Evolutionary conservation across 2,797 vertebrate species (phyloP), one percentile per base, ranked within the genome.

Genomic region (Siniperca obscura): DNA sequence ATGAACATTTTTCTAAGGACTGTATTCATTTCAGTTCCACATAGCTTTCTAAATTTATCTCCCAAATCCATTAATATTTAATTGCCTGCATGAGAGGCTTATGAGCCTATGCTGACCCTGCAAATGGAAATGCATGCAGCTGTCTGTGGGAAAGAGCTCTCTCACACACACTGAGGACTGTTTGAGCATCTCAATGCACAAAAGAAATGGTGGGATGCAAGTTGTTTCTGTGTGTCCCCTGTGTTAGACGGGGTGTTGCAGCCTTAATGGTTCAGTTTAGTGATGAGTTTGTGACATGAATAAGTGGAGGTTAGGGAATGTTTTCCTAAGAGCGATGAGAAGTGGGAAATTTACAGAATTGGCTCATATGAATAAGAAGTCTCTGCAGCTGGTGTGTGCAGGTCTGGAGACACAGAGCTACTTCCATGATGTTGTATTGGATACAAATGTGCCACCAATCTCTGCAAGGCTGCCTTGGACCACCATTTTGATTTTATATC

Each of bases 41-140:
- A 42, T 53, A 13, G 78, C 71, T 62, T 91, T 93, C 93, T 94
- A 94, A 90, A 93, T 93, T 87, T 93, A 92, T 88, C 91, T 86
- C 67, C 56, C 66, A 82, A 80, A 86, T 70, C 83, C 85, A 91
- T 95, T 86, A 91, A 95, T 95, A 93, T 93, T 94, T 93, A 80
- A 94, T 92, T 78, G 71, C 61, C 53, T 69, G 79, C 71, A 76
- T 87, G 87, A 92, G 86, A 90, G 84, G 81, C 86, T 93, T 87
- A 78, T 85, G 83, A 72, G 78, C 82, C 88, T 62, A 14, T 84
- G 90, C 90, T 93, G 90, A 94, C 85, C 79, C 55, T 85, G 92
- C 90, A 91, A 90, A 90, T 82, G 85, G 82, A 71, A 81, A 75
- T 76, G 85, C 82, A 84, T 76, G 69, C 74, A 78, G 69, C 82